Conservation (phyloP, 2,797 vertebrate genomes). For the Gymnothorax javanicus region DNA sequence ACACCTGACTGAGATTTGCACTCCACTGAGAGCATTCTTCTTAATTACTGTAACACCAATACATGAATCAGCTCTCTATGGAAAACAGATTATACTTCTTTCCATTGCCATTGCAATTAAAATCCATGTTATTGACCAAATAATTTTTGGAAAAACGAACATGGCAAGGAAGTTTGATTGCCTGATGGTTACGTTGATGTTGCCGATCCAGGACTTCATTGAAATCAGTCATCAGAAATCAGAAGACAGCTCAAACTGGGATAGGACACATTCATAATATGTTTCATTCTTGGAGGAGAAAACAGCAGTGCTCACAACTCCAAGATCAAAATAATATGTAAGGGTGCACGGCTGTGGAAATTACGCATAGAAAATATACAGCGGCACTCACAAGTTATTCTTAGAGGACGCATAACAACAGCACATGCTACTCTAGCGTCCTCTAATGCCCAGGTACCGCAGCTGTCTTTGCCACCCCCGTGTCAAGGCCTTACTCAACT, state of each 20-base stretch:
- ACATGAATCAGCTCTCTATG: not conserved
- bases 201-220: not conserved
- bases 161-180: not conserved
- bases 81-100: not conserved
- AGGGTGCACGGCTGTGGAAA: too few relatives aligned
- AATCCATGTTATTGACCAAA: not conserved
- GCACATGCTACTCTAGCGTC: not conserved
- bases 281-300: too few relatives aligned
- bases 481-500: constrained; percentile 18
- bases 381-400: not conserved
- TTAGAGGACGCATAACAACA: not conserved
- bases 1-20: too few relatives aligned
- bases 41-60: not conserved
- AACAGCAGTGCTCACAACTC: too few relatives aligned
- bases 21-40: too few relatives aligned
- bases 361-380: too few relatives aligned
- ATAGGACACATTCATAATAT: too few relatives aligned
- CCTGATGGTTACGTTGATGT: not conserved
- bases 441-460: not conserved
- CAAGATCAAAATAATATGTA: too few relatives aligned
- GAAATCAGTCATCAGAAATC: not conserved
- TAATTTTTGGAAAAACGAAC: not conserved
- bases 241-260: not conserved
- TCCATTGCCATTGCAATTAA: not conserved
- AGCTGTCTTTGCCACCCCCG: not conserved